phyloP scores from a whole-genome alignment of 2,888 invertebrate species.

The Parapristionchus giblindavisi region DNA sequence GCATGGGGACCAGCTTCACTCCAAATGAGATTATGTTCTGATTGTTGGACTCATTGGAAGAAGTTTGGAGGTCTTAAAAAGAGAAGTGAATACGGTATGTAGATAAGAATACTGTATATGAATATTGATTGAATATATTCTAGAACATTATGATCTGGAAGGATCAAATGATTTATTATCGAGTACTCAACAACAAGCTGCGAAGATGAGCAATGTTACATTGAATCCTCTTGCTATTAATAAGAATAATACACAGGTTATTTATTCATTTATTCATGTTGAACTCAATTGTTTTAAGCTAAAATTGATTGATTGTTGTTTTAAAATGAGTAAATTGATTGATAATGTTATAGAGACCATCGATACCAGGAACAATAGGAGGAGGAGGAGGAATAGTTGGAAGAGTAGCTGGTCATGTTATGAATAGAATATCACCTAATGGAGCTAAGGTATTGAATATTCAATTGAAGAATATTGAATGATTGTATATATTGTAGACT shows the following conservation, averaged over 20 bases:
- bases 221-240: constrained; percentile 22
- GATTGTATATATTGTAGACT: too few relatives aligned
- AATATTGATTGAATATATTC: neutral
- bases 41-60: constrained; percentile 98
- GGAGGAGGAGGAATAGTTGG: too few relatives aligned
- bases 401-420: too few relatives aligned
- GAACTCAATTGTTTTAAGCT: too few relatives aligned
- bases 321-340: too few relatives aligned
- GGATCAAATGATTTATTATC: constrained; percentile 43
- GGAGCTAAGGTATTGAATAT: too few relatives aligned
- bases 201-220: neutral
- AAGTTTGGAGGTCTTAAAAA: constrained; percentile 93
- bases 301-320: too few relatives aligned
- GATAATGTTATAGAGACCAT: too few relatives aligned
- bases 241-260: neutral
- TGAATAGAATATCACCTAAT: too few relatives aligned
- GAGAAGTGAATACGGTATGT: constrained; percentile 55
- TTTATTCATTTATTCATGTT: too few relatives aligned
- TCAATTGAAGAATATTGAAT: too few relatives aligned
- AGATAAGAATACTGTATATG: neutral
- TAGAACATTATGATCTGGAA: constrained; percentile 52
- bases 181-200: constrained; percentile 9
- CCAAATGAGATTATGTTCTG: constrained; percentile 89
- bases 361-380: too few relatives aligned
- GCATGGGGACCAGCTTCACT: constrained; percentile 92